Evolutionary conservation across 2,888 invertebrate species (phyloP).

Genomic region (Drosophila paramelanica): DNA sequence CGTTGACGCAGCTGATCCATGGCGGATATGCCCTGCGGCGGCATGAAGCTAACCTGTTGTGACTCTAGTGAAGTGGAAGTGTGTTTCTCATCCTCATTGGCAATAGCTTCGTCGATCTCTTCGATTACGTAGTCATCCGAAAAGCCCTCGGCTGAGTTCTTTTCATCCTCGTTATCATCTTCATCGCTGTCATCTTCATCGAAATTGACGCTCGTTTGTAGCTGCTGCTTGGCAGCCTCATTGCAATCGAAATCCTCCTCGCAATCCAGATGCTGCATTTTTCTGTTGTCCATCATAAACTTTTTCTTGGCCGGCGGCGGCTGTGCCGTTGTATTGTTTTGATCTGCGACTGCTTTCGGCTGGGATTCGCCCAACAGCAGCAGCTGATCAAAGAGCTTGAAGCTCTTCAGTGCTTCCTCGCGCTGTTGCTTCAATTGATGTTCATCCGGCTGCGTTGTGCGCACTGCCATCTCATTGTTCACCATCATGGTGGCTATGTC

Average conservation of each 20-base stretch:
- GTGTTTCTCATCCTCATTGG: conserved; percentile 9
- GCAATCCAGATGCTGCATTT: neutral
- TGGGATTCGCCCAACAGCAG: conserved; percentile 16
- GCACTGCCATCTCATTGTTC: conserved; percentile 46
- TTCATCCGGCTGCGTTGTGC: neutral
- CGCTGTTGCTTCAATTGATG: neutral
- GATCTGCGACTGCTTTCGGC: neutral
- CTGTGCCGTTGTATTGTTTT: conserved; percentile 18
- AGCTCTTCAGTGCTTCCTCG: conserved; percentile 21
- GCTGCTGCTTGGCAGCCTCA: conserved; percentile 23
- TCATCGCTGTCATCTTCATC: neutral
- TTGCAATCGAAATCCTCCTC: conserved; percentile 55
- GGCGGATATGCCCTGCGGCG: conserved; percentile 3
- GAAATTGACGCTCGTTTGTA: conserved; percentile 4
- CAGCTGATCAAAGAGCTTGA: conserved; percentile 49
- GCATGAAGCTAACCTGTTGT: neutral
- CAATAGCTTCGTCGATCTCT: conserved; percentile 8
- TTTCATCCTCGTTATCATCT: neutral
- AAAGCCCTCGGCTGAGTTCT: neutral
- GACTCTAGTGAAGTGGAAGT: neutral
- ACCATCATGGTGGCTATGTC: conserved; percentile 75
- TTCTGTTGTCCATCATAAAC: conserved; percentile 3
- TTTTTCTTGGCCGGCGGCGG: conserved; percentile 54
- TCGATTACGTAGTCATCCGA: conserved; percentile 20
- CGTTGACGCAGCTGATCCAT: conserved; percentile 38